Evolutionary conservation across 2,797 vertebrate species (phyloP), one percentile per base, ranked within the genome.

Genomic region (Spea hammondii): DNA sequence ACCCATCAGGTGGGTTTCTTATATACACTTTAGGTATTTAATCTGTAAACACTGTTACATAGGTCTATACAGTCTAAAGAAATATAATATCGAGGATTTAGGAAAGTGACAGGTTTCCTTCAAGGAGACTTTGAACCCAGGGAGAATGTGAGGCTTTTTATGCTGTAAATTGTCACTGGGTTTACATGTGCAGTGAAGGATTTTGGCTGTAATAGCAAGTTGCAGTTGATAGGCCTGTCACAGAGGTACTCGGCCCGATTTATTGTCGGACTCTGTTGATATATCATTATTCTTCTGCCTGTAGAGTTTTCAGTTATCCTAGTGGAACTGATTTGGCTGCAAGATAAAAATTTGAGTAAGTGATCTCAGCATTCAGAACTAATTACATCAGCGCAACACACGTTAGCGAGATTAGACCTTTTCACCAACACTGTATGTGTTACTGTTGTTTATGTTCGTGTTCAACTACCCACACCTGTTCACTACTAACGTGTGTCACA

Each of bases 371-470:
- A 76, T 76, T 75, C 17, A 53, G 47, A 65, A 66, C 17, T 12
- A 44, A 12, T 80, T 64, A 76, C 74, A 76, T 81, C 79, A 76
- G 69, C 62, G 4, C 9, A 51, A 72, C 79, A 81, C 74, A 72
- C 72, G 69, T 17, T 45, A 68, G 44, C 4, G 59, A 60, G 73
- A 80, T 80, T 80, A 80, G 71, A 67, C 64, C 47, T n/a, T 14
- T 47, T 48, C 60, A 13, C 48, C 32, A 55, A 69, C 75, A 70
- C 13, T 11, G 74, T 13, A 14, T 17, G 49, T 60, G 46, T 60
- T 76, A 14, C 6, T 9, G 74, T 77, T 77, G 79, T 77, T 77
- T 77, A 59, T 55, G 17, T 50, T 48, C 48, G 62, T 48, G 8
- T 65, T 14, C 55, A 13, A 10, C n/a, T 44, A 3, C 32, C 55